Percentiles rank a stretch among this genome's conserved stretches.
Evolutionary conservation across 2,797 vertebrate genomes (phyloP).

Genomic region (Benthosema pterotum): DNA sequence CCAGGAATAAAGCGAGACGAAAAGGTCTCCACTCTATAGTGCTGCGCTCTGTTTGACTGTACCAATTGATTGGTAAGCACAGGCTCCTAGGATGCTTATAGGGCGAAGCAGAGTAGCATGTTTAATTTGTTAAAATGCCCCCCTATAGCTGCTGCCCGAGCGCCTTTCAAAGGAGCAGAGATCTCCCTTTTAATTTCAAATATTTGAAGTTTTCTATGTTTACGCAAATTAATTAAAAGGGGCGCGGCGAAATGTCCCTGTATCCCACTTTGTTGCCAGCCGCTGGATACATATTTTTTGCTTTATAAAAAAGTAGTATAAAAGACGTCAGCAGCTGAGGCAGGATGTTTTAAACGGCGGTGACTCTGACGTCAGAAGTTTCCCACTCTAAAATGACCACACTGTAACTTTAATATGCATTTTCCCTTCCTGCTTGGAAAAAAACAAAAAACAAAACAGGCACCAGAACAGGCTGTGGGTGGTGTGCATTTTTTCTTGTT

Average conservation of each 20-base stretch:
- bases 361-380: slow-evolving; percentile 88
- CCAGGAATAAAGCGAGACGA: slow-evolving; percentile 86
- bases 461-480: no score
- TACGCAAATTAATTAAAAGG: slow-evolving; percentile 30
- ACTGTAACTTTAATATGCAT: slow-evolving; percentile 81
- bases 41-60: slow-evolving; percentile 83
- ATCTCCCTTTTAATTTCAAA: slow-evolving; percentile 12
- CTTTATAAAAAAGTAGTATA: slow-evolving; percentile 77
- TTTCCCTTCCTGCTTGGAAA: slow-evolving; percentile 56
- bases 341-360: slow-evolving; percentile 82
- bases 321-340: slow-evolving; percentile 82
- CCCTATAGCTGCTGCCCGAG: slow-evolving; percentile 58
- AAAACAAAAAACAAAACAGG: slow-evolving; percentile 32
- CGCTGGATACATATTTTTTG: slow-evolving; percentile 85
- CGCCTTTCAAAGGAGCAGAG: slow-evolving; percentile 48
- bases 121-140: slow-evolving; percentile 84
- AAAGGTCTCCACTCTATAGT: slow-evolving; percentile 80
- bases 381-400: slow-evolving; percentile 79
- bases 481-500: no score
- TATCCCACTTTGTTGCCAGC: slow-evolving; percentile 72
- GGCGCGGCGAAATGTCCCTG: slow-evolving; percentile 27
- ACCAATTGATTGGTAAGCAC: slow-evolving; percentile 87
- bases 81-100: slow-evolving; percentile 89
- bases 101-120: slow-evolving; percentile 85
- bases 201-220: slow-evolving; percentile 50